A percentile compares a stretch with the other conserved stretches of the same genome.
These are phyloP conservation scores for Potamarius usumacintae DNA, from an alignment of 2,113 vertebrate species.

Conservation along the genomic window DNA sequence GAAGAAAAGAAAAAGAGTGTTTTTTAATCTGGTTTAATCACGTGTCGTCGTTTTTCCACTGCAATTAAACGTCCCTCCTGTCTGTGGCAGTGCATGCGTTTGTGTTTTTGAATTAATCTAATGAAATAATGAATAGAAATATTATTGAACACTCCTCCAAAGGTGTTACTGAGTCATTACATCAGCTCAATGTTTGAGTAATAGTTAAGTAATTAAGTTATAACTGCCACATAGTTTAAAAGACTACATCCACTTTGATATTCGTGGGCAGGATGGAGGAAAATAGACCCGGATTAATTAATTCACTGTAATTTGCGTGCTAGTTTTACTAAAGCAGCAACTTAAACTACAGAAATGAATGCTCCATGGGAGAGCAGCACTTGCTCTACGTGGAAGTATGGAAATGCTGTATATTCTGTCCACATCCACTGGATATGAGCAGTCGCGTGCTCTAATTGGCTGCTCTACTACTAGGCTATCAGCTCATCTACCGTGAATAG, in stretches of 20 bases:
- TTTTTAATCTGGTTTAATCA: neutral
- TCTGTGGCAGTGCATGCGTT: neutral
- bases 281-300: neutral
- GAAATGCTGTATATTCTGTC: neutral
- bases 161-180: neutral
- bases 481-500: too few species aligned
- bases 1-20: neutral
- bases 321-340: neutral
- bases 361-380: neutral
- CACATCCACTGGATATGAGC: too few species aligned
- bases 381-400: neutral
- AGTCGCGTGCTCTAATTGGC: too few species aligned
- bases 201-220: neutral
- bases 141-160: neutral
- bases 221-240: too few species aligned
- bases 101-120: neutral
- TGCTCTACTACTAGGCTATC: neutral
- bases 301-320: neutral
- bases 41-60: neutral
- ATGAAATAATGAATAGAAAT: neutral
- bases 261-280: neutral
- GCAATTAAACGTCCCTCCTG: neutral
- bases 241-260: neutral
- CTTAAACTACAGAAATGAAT: neutral
- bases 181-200: neutral